A percentile compares a stretch with the other conserved stretches of the same genome.
Evolutionary conservation across 2,888 invertebrate genomes (phyloP).

Genomic region (Rotaria sp.): DNA sequence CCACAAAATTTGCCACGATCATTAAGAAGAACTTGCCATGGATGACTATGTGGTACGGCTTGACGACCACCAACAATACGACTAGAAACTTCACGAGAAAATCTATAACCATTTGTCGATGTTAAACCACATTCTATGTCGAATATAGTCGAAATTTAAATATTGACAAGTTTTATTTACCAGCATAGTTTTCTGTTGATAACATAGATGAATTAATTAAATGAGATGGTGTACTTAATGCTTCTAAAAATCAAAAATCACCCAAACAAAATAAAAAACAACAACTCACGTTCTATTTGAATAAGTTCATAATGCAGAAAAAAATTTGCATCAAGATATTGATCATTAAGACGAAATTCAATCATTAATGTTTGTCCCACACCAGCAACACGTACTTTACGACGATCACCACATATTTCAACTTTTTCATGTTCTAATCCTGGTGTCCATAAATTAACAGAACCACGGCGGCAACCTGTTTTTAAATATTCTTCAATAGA

Average conservation of each 20-base stretch:
- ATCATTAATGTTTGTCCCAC: neutral
- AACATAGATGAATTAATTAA: neutral
- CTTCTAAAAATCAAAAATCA: neutral
- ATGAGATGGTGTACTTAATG: neutral
- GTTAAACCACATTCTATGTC: neutral
- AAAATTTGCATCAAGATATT: neutral
- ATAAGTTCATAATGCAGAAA: neutral
- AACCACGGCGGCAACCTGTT: neutral
- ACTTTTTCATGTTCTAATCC: slow-evolving; percentile 12
- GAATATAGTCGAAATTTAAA: too few species aligned
- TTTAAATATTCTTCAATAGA: neutral
- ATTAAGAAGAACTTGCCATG: neutral
- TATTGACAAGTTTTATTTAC: neutral
- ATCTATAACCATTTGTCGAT: neutral
- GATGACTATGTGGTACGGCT: neutral
- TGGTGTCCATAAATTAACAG: slow-evolving; percentile 1
- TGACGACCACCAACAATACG: neutral
- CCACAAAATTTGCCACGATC: neutral
- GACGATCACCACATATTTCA: slow-evolving; percentile 23
- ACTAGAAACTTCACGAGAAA: neutral
- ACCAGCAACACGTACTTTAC: neutral
- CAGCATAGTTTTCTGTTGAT: neutral
- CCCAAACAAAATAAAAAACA: too few species aligned
- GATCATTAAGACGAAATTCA: neutral
- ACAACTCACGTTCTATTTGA: neutral